These are phyloP conservation scores for Crambe crambe DNA, from an alignment of 37 sponge, comb jelly and placozoan species.

Conservation along the genomic window DNA sequence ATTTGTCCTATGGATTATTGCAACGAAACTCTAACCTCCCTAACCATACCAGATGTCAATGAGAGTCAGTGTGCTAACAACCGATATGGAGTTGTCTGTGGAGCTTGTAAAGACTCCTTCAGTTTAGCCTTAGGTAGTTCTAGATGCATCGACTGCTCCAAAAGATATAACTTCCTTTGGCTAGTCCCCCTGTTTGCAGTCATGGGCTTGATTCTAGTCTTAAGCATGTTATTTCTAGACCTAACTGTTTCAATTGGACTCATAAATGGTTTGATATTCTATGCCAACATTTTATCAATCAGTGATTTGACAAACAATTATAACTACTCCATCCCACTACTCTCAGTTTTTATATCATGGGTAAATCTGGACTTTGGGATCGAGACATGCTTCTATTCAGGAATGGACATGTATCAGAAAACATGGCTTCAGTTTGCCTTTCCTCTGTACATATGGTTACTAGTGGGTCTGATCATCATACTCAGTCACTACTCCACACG, in stretches of 20 bases:
- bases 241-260: constrained; percentile 1
- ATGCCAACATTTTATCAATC: constrained; percentile 9
- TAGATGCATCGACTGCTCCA: neutral
- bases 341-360: constrained; percentile 27
- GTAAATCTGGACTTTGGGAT: constrained; percentile 38
- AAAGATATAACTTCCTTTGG: neutral
- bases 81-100: neutral
- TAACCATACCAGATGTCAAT: too few relatives aligned
- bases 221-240: neutral
- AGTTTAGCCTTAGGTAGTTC: constrained; percentile 2
- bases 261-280: constrained; percentile 10
- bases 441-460: constrained; percentile 8
- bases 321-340: neutral
- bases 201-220: neutral
- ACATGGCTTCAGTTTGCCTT: constrained; percentile 43
- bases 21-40: too few relatives aligned
- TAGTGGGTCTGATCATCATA: neutral
- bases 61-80: constrained; percentile 8
- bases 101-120: neutral
- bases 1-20: neutral
- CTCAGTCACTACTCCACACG: neutral
- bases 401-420: constrained; percentile 12
- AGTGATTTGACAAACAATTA: neutral
- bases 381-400: constrained; percentile 24
- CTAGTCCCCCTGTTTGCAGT: neutral